Evolutionary conservation across 2,797 vertebrate genomes (phyloP).

Genomic region (Champsocephalus gunnari): DNA sequence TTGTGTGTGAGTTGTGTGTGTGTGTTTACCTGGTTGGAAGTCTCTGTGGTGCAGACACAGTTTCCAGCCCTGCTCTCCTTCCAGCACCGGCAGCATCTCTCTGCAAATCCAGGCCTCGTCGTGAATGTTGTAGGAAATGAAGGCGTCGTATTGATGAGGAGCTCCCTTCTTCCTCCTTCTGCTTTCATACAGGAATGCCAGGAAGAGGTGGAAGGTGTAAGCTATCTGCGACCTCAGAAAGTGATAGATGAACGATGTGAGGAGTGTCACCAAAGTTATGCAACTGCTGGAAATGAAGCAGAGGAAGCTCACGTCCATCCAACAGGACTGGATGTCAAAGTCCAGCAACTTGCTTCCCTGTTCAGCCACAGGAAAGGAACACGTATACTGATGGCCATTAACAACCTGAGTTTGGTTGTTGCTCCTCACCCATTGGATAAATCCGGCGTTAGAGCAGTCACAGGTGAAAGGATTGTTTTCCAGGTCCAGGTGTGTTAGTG

Average conservation of each 20-base stretch:
- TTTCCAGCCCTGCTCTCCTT: constrained; percentile 72
- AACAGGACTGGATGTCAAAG: constrained; percentile 47
- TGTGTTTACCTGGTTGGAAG: constrained; percentile 69
- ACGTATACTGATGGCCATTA: constrained; percentile 38
- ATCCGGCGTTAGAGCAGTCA: constrained; percentile 69
- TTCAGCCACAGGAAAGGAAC: constrained; percentile 39
- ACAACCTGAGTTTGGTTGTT: constrained; percentile 67
- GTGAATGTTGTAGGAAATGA: constrained; percentile 75
- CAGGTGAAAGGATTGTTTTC: constrained; percentile 66
- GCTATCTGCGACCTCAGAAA: constrained; percentile 66
- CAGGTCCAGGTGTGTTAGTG: constrained; percentile 64
- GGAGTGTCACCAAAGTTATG: constrained; percentile 48
- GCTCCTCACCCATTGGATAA: constrained; percentile 63
- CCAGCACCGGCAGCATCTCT: constrained; percentile 73
- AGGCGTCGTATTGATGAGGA: constrained; percentile 66
- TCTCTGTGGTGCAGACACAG: constrained; percentile 80
- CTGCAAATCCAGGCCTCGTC: constrained; percentile 73
- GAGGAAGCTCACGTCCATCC: constrained; percentile 36
- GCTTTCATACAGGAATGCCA: constrained; percentile 65
- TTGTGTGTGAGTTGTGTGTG: no score
- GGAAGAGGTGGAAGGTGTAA: constrained; percentile 64
- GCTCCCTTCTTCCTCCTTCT: constrained; percentile 31
- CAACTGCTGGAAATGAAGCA: constrained; percentile 58
- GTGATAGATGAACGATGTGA: constrained; percentile 54
- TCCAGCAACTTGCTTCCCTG: constrained; percentile 53